Conservation (phyloP, 1,140 invertebrate species). For the Lutraria rhynchaena region DNA sequence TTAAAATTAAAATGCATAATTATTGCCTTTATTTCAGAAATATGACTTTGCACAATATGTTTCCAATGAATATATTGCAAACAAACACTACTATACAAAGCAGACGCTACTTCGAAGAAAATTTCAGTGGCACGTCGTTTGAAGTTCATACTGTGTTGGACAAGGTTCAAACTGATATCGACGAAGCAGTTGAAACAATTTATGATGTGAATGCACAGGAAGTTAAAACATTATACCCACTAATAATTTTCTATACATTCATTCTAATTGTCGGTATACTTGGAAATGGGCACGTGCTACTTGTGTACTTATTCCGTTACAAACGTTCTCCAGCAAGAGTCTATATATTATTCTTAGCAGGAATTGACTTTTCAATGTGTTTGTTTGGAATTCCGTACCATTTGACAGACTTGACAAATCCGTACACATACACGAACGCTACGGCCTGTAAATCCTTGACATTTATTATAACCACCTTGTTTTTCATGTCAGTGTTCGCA, state of each 20-base stretch:
- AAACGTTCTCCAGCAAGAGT: conserved; percentile 45
- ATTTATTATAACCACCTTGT: conserved; percentile 33
- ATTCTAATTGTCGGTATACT: conserved; percentile 46
- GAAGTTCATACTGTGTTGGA: too few relatives aligned
- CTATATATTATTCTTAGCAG: conserved; percentile 48
- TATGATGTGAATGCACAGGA: conserved; percentile 27
- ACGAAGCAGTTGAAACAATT: too few relatives aligned
- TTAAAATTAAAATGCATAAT: too few relatives aligned
- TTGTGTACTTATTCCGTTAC: conserved; percentile 39
- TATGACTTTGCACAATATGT: too few relatives aligned
- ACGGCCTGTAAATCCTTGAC: conserved; percentile 35
- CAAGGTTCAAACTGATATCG: too few relatives aligned
- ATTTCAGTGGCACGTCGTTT: too few relatives aligned
- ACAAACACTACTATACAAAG: too few relatives aligned
- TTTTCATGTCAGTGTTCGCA: conserved; percentile 47
- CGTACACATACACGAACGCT: conserved; percentile 46
- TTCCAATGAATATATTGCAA: too few relatives aligned
- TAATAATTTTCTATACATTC: conserved; percentile 36
- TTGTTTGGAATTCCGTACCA: conserved; percentile 50
- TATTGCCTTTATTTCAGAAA: too few relatives aligned
- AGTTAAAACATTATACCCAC: conserved; percentile 37
- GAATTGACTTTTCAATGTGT: conserved; percentile 45
- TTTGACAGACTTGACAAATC: conserved; percentile 49
- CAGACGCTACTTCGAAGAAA: too few relatives aligned
- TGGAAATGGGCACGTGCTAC: conserved; percentile 42